Evolutionary conservation across 1,140 invertebrate genomes (phyloP), one percentile per base, ranked within the genome.

Genomic region (Dendrolimus kikuchii): DNA sequence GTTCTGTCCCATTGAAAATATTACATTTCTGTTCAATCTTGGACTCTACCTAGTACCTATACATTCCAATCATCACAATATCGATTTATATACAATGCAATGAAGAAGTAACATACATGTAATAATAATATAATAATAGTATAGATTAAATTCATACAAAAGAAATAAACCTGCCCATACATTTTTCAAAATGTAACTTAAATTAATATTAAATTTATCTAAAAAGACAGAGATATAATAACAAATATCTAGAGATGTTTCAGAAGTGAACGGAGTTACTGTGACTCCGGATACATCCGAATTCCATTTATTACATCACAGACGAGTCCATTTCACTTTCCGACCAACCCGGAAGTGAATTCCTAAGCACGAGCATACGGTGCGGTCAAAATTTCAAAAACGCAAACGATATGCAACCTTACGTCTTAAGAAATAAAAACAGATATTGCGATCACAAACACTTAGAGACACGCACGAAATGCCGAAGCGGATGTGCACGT

Each of bases 311-410:
- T 86, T 86, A 81, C 83, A 83, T 86, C 79, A 86, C 75, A 76
- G 83, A 84, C 81, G 77, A 81, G 79, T 77, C 81, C 80, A 84
- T 86, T 86, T 86, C 83, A 86, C 83, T 86, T 84, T 86, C 77
- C 81, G 81, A 81, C 75, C 75, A 81, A 86, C 83, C 83, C 83
- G 83, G 83, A 84, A 86, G 78, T 83, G 81, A 86, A 86, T 86
- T 84, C 83, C 83, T 84, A 77, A 84, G 81, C 75, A 69, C 66
- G 77, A 79, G 79, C 79, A 84, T 86, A 86, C 78, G 59, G 81
- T 74, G 69, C 81, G 71, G 68, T 68, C 73, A 62, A 80, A 76
- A 71, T 77, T 68, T 52, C 40, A 59, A 42, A 38, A 9, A 40
- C 5, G 23, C 65, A 49, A 45, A 46, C 68, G 48, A 78, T 64